Evolutionary conservation across 1,140 invertebrate species (phyloP).

Genomic region (Drosophila sulfurigaster): DNA sequence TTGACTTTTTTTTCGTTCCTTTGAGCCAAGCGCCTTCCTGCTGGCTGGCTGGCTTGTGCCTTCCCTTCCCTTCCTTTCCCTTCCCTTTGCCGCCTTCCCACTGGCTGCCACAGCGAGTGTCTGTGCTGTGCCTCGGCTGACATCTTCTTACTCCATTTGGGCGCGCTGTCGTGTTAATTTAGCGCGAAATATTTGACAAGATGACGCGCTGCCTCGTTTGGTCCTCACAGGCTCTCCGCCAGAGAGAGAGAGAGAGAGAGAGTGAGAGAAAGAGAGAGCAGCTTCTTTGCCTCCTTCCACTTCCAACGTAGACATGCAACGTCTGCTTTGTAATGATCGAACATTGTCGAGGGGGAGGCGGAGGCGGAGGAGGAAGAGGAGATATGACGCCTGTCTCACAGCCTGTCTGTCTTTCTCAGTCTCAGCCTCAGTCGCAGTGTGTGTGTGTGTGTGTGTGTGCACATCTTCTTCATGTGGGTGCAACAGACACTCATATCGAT

Average conservation of each 20-base stretch:
- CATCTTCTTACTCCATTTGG: constrained; percentile 81
- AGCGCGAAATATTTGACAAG: constrained; percentile 82
- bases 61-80: constrained; percentile 2
- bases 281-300: not conserved
- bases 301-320: constrained; percentile 39
- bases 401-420: constrained; percentile 7
- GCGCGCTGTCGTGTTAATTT: constrained; percentile 81
- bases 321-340: constrained; percentile 64
- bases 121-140: constrained; percentile 36
- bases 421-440: not conserved
- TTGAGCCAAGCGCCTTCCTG: constrained; percentile 41
- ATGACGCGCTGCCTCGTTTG: constrained; percentile 68
- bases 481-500: constrained; percentile 79
- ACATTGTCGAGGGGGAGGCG: constrained; percentile 30
- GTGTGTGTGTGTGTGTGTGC: constrained; percentile 35
- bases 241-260: not conserved
- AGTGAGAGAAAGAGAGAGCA: not conserved
- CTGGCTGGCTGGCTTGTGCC: not conserved
- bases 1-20: constrained; percentile 63
- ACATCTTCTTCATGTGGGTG: constrained; percentile 32
- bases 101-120: constrained; percentile 30
- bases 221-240: constrained; percentile 4
- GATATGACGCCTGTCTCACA: constrained; percentile 25
- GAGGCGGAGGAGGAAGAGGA: not conserved
- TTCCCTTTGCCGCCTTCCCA: not conserved